phyloP scores from a whole-genome alignment of 1,140 invertebrate species.

The Cecropterus lyciades region DNA sequence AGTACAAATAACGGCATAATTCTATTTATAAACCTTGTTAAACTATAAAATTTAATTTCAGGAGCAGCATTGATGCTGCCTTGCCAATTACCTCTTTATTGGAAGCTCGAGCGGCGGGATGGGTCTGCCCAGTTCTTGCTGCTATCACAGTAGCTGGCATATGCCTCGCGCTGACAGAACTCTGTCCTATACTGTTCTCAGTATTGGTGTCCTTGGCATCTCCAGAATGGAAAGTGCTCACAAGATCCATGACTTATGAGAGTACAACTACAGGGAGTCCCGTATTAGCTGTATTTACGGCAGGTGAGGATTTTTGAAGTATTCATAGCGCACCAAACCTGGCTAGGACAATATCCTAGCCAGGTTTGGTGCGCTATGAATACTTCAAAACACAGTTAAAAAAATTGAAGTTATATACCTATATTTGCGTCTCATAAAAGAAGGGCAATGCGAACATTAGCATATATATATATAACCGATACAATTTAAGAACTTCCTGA shows the following conservation, averaged over 20 bases:
- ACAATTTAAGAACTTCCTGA: too few species aligned
- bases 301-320: slow-evolving; percentile 65
- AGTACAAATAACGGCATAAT: too few species aligned
- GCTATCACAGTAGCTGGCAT: slow-evolving; percentile 86
- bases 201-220: slow-evolving; percentile 86
- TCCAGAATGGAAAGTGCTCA: slow-evolving; percentile 87
- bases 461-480: too few species aligned
- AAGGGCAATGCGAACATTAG: too few species aligned
- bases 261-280: slow-evolving; percentile 87
- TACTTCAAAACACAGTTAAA: too few species aligned
- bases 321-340: too few species aligned
- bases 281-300: slow-evolving; percentile 87
- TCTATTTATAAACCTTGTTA: too few species aligned
- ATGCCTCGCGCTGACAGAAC: slow-evolving; percentile 86
- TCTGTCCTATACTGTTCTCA: slow-evolving; percentile 85
- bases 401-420: too few species aligned
- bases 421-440: too few species aligned
- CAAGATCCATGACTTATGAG: slow-evolving; percentile 87
- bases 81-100: slow-evolving; percentile 86
- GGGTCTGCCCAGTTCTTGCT: slow-evolving; percentile 86
- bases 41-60: slow-evolving; percentile 41
- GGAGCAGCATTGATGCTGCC: slow-evolving; percentile 80
- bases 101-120: slow-evolving; percentile 85
- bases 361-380: too few species aligned
- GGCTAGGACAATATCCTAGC: too few species aligned